Conservation (phyloP, 1,140 invertebrate genomes). For the Drosophila teissieri region DNA sequence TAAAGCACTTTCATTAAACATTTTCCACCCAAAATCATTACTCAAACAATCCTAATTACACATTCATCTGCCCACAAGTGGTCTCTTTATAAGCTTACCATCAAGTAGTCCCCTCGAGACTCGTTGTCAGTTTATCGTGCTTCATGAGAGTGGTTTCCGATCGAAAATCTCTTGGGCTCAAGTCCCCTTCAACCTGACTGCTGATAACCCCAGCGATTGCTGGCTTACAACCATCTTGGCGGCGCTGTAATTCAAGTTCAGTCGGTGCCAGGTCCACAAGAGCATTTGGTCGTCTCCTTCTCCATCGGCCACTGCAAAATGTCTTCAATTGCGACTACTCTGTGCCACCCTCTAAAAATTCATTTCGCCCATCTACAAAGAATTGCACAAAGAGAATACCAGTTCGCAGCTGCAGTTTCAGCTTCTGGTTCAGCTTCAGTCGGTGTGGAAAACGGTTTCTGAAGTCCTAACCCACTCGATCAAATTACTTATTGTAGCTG, state of each 20-base stretch:
- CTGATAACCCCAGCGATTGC: constrained; percentile 5
- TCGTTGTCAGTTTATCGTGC: constrained; percentile 3
- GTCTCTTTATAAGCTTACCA: not conserved
- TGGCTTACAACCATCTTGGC: not conserved
- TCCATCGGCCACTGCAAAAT: not conserved
- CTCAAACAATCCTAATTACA: not conserved
- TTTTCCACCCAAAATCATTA: not conserved
- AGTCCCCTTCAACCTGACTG: not conserved
- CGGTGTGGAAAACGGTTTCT: not conserved
- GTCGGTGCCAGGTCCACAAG: constrained; percentile 10
- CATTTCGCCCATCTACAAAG: constrained; percentile 56
- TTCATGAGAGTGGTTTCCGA: not conserved
- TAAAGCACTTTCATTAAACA: too few species aligned
- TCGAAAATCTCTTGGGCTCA: constrained; percentile 8
- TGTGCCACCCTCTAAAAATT: constrained; percentile 49
- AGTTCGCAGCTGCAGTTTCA: constrained; percentile 14
- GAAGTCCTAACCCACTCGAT: constrained; percentile 57
- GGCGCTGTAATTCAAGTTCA: constrained; percentile 17
- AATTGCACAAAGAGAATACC: constrained; percentile 12
- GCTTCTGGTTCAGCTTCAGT: not conserved
- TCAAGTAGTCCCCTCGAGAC: not conserved
- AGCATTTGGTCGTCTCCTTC: constrained; percentile 12
- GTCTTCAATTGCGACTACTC: constrained; percentile 13
- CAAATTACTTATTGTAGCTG: constrained; percentile 77
- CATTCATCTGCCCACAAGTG: not conserved